Evolutionary conservation across 2,888 invertebrate genomes (phyloP).

Genomic region (Eilema griseolum): DNA sequence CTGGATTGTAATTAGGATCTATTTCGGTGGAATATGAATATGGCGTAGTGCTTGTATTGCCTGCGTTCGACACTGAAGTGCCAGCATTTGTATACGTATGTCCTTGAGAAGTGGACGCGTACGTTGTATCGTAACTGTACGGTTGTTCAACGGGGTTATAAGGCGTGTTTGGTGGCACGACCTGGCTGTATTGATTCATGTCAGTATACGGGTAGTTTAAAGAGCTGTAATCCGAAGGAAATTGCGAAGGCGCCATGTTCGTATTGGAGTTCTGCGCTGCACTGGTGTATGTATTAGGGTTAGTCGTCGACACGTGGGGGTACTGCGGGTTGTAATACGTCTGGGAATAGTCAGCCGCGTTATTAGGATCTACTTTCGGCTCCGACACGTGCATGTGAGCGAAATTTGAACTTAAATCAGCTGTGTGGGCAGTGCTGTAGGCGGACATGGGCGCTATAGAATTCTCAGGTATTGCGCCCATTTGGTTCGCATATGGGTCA

Average conservation of each 20-base stretch:
- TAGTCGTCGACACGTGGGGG: conserved; percentile 67
- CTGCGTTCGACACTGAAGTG: conserved; percentile 49
- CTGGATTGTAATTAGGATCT: conserved; percentile 53
- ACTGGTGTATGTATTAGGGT: conserved; percentile 72
- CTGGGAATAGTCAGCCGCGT: conserved; percentile 70
- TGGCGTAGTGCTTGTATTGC: conserved; percentile 50
- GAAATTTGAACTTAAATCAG: conserved; percentile 70
- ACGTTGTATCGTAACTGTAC: conserved; percentile 63
- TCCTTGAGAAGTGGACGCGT: conserved; percentile 64
- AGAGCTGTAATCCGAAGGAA: conserved; percentile 64
- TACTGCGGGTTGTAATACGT: conserved; percentile 76
- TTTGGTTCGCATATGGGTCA: conserved; percentile 47
- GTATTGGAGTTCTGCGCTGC: conserved; percentile 67
- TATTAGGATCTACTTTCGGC: conserved; percentile 63
- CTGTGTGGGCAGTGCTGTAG: conserved; percentile 54
- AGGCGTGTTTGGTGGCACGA: conserved; percentile 50
- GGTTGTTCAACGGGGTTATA: conserved; percentile 57
- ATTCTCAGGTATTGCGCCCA: conserved; percentile 59
- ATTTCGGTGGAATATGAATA: conserved; percentile 52
- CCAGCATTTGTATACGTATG: conserved; percentile 66
- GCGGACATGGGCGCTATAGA: conserved; percentile 48
- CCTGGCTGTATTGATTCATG: conserved; percentile 8
- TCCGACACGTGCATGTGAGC: conserved; percentile 74
- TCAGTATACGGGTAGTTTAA: conserved; percentile 63
- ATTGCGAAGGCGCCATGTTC: conserved; percentile 64